phyloP scores from a whole-genome alignment of 2,888 invertebrate genomes.

The Troglohyphantes excavatus region DNA sequence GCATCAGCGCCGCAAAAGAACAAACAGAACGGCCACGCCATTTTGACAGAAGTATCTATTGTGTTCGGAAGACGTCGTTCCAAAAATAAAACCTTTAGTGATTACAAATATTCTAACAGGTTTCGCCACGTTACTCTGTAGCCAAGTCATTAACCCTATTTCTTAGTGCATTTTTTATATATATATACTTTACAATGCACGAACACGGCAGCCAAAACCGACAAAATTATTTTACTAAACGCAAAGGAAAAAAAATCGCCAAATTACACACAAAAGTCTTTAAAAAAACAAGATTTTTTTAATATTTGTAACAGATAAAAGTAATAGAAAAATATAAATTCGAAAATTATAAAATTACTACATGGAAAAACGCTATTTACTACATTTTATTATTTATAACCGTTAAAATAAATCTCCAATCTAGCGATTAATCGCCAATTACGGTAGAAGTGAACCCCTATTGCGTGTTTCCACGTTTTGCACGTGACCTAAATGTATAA shows the following conservation, averaged over 20 bases:
- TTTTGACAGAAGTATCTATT: not conserved
- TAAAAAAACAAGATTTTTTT: no score
- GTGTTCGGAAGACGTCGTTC: not conserved
- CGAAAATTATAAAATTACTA: no score
- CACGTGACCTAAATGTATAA: conserved; percentile 4
- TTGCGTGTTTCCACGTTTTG: not conserved
- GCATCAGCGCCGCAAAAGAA: not conserved
- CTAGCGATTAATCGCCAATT: no score
- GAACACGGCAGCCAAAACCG: not conserved
- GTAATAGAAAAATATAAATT: no score
- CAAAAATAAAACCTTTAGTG: not conserved
- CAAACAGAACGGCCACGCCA: not conserved
- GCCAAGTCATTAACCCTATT: conserved; percentile 5
- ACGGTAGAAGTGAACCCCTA: no score
- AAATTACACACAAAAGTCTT: no score
- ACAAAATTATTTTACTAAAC: no score
- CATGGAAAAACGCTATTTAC: no score
- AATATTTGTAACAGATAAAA: no score
- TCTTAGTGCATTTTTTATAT: not conserved
- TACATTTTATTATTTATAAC: no score
- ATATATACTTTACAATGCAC: not conserved
- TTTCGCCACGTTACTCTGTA: not conserved
- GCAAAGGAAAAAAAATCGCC: no score
- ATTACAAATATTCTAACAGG: conserved; percentile 4
- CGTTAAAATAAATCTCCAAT: no score